phyloP scores from a whole-genome alignment of 1,140 invertebrate genomes.

The Potamilus streckersoni region DNA sequence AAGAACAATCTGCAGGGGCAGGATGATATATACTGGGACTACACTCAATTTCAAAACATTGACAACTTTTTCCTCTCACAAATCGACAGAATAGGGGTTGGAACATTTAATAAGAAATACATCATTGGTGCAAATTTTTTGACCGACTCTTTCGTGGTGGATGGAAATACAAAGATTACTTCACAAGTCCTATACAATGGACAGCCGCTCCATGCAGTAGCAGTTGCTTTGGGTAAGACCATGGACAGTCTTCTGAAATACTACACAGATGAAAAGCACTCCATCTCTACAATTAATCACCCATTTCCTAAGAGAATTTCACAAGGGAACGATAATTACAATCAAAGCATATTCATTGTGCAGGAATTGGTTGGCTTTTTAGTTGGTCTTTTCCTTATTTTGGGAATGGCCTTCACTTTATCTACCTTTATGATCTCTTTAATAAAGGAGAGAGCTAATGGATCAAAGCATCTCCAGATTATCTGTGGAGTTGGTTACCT shows the following conservation, averaged over 20 bases:
- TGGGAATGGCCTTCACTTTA: slow-evolving; percentile 75
- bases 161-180: neutral
- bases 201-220: slow-evolving; percentile 76
- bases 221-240: slow-evolving; percentile 72
- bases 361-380: slow-evolving; percentile 43
- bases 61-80: too few relatives aligned
- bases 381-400: slow-evolving; percentile 71
- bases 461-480: slow-evolving; percentile 42
- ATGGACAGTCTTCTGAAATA: slow-evolving; percentile 71
- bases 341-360: neutral
- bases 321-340: neutral
- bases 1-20: too few relatives aligned
- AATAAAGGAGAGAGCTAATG: slow-evolving; percentile 72
- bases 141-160: too few relatives aligned
- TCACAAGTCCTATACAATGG: slow-evolving; percentile 65
- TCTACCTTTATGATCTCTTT: slow-evolving; percentile 79
- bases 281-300: slow-evolving; percentile 24
- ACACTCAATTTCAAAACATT: too few relatives aligned
- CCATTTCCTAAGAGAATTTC: slow-evolving; percentile 22
- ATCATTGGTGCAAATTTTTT: too few relatives aligned
- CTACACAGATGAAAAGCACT: slow-evolving; percentile 6
- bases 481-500: slow-evolving; percentile 37
- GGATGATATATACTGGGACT: too few relatives aligned
- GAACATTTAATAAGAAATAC: too few relatives aligned
- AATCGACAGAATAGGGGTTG: too few relatives aligned